A percentile compares a stretch with the other conserved stretches of the same genome.
Evolutionary conservation across 2,888 invertebrate genomes (phyloP).

Genomic region (Eristalinus aeneus): DNA sequence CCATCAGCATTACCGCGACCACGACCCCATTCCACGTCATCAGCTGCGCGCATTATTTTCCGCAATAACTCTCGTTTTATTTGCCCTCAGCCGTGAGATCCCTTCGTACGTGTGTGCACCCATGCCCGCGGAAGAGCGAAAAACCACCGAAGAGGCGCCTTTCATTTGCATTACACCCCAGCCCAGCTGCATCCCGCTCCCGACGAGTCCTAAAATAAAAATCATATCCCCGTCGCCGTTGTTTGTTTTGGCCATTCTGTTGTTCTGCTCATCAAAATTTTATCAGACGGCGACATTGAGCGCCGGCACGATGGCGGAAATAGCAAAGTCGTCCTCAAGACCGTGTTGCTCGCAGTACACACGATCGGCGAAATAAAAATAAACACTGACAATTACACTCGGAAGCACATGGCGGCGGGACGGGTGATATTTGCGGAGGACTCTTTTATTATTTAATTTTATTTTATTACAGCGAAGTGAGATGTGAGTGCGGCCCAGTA

Average conservation of each 20-base stretch:
- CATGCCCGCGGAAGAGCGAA: slow-evolving; percentile 12
- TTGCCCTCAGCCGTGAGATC: slow-evolving; percentile 24
- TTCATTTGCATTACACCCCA: slow-evolving; percentile 52
- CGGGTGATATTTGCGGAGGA: neutral
- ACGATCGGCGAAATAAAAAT: neutral
- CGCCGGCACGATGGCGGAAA: slow-evolving; percentile 24
- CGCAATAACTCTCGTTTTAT: slow-evolving; percentile 59
- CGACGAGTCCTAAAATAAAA: slow-evolving; percentile 38
- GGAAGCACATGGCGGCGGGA: slow-evolving; percentile 24
- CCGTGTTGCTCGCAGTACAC: slow-evolving; percentile 18
- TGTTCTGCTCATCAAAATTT: slow-evolving; percentile 61
- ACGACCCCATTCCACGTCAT: slow-evolving; percentile 28
- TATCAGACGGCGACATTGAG: slow-evolving; percentile 41
- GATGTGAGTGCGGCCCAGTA: slow-evolving; percentile 47
- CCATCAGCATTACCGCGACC: neutral
- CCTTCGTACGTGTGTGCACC: neutral
- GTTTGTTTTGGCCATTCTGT: neutral
- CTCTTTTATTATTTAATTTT: slow-evolving; percentile 64
- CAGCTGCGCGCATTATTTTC: slow-evolving; percentile 34
- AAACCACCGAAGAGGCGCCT: slow-evolving; percentile 60
- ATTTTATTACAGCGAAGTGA: slow-evolving; percentile 43
- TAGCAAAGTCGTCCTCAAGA: slow-evolving; percentile 44
- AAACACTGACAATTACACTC: slow-evolving; percentile 57
- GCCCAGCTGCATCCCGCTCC: slow-evolving; percentile 39
- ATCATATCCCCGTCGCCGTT: slow-evolving; percentile 37